These are phyloP conservation scores for Orchestes rusci DNA, from an alignment of 2,888 invertebrate genomes.

Conservation along the genomic window DNA sequence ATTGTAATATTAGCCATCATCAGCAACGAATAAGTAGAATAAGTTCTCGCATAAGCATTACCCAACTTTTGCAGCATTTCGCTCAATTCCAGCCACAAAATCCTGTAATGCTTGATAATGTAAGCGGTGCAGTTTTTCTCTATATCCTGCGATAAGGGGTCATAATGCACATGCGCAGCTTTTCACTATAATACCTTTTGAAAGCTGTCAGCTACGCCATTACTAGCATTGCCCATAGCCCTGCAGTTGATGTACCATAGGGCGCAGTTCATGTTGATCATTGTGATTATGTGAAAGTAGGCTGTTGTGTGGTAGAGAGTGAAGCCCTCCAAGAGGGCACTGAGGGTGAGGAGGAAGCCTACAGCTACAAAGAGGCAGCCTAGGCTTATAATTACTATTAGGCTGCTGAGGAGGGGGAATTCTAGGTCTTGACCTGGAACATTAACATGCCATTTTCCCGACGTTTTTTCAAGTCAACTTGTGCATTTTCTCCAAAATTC, in stretches of 20 bases:
- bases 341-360: constrained; percentile 53
- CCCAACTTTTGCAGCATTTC: constrained; percentile 59
- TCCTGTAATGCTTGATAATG: constrained; percentile 55
- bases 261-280: constrained; percentile 67
- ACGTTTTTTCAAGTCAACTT: too few species aligned
- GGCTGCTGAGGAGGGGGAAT: constrained; percentile 54
- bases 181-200: constrained; percentile 34
- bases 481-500: not conserved
- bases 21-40: constrained; percentile 59
- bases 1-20: constrained; percentile 64
- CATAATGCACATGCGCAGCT: too few species aligned
- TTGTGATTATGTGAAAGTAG: constrained; percentile 60
- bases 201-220: constrained; percentile 40
- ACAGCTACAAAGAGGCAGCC: constrained; percentile 56
- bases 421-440: constrained; percentile 54
- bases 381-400: constrained; percentile 55
- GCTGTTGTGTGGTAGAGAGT: constrained; percentile 55
- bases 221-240: constrained; percentile 55
- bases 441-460: too few species aligned
- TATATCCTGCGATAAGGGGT: constrained; percentile 49
- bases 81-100: constrained; percentile 58
- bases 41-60: constrained; percentile 61
- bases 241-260: constrained; percentile 65
- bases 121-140: constrained; percentile 49
- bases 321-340: constrained; percentile 56